Evolutionary conservation across 2,888 invertebrate species (phyloP), one percentile per base, ranked within the genome.

Genomic region (Crepidodera aurea): DNA sequence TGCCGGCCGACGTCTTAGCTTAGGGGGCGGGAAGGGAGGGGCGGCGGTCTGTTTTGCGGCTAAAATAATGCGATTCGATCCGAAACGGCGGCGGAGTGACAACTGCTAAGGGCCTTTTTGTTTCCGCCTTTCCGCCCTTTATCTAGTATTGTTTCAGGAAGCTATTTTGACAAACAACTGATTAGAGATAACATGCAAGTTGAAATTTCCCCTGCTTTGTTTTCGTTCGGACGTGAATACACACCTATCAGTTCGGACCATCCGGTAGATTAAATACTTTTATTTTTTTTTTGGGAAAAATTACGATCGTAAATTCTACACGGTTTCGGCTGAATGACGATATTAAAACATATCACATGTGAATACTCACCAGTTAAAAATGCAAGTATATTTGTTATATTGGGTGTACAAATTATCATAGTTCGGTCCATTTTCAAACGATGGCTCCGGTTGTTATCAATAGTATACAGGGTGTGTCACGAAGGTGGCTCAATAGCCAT

Each of bases 51-150:
- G 51, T 51, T 37, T 51, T 37, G 51, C 34, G 37, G 51, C n/a
- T 22, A 51, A 55, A 54, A 29, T 44, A 55, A 55, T 42, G 54
- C 40, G 54, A 42, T 42, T 54, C 42, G 44, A 55, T 55, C 29
- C 22, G 19, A 16, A 48, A 25, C 27, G 32, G 18, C 54, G 42
- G 12, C 29, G 16, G 22, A 29, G 42, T 48, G 48, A 48, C 48
- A 48, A 48, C 27, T 29, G 48, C 48, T 27, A 48, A 48, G 48
- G 48, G 48, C 27, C 48, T 27, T 48, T 48, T 48, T 48, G 48
- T 48, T 48, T 48, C 48, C 44, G 44, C 22, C 22, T 19, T 44
- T 44, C 22, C 29, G 48, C 27, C 27, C 29, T 27, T 48, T 48
- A 48, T 48, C 48, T 48, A 48, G 48, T 29, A 48, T 48, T 48